phyloP scores from a whole-genome alignment of 1,140 invertebrate species.

The Pseudachorutes palmiensis region DNA sequence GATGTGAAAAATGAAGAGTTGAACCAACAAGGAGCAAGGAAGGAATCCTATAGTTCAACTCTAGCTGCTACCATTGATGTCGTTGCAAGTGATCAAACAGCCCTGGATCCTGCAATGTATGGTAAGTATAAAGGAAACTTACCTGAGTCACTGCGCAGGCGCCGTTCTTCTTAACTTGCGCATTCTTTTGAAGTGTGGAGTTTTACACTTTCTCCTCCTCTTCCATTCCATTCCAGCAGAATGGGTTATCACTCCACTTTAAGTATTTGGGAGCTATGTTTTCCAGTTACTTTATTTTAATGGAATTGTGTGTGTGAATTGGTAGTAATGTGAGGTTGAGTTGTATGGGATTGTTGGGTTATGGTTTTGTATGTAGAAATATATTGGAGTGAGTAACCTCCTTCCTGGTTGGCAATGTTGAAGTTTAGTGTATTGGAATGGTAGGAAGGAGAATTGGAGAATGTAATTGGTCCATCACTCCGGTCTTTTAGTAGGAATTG shows the following conservation, averaged over 20 bases:
- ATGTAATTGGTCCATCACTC: no score
- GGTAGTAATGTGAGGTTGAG: no score
- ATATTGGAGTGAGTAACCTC: no score
- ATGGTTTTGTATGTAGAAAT: no score
- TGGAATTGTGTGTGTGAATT: no score
- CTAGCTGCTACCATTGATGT: slow-evolving; percentile 23
- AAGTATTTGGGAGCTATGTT: neutral
- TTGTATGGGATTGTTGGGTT: no score
- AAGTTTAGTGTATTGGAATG: no score
- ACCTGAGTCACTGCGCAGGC: neutral
- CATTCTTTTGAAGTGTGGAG: no score
- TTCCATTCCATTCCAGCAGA: neutral
- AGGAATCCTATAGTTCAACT: slow-evolving; percentile 13
- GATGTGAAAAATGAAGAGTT: neutral
- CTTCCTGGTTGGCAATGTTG: no score
- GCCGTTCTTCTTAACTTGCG: neutral
- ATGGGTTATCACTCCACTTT: neutral
- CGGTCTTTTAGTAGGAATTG: no score
- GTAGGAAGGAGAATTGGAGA: no score
- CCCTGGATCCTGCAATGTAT: slow-evolving; percentile 11
- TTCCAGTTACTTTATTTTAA: neutral
- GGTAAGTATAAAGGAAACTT: slow-evolving; percentile 13
- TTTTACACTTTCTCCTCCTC: neutral
- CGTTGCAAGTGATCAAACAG: slow-evolving; percentile 25
- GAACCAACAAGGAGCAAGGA: neutral